phyloP scores from a whole-genome alignment of 2,888 invertebrate genomes.

The Apodemia zela region DNA sequence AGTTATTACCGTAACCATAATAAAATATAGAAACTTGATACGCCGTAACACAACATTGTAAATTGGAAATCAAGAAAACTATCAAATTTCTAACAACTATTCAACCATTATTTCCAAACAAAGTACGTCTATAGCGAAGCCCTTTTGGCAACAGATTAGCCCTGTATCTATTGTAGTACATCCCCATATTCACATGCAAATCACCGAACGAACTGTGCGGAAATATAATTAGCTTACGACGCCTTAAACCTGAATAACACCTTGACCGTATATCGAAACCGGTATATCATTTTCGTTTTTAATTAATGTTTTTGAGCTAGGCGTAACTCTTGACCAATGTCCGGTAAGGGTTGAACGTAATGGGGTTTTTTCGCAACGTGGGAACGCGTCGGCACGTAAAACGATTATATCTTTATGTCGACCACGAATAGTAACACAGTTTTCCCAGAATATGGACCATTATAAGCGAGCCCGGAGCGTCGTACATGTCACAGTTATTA shows the following conservation, averaged over 20 bases:
- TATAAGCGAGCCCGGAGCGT: conserved; percentile 63
- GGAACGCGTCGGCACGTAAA: conserved; percentile 55
- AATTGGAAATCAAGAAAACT: conserved; percentile 38
- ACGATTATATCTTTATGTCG: conserved; percentile 69
- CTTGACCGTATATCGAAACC: conserved; percentile 58
- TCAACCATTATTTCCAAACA: conserved; percentile 44
- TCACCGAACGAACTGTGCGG: conserved; percentile 71
- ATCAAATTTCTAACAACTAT: conserved; percentile 68
- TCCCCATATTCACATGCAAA: conserved; percentile 73
- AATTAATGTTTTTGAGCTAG: conserved; percentile 70
- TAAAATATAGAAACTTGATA: conserved; percentile 7
- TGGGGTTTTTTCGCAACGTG: conserved; percentile 67
- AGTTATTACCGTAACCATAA: conserved; percentile 2
- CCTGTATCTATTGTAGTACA: conserved; percentile 57
- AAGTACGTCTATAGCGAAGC: conserved; percentile 27
- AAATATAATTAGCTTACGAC: conserved; percentile 77
- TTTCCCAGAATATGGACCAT: conserved; percentile 74
- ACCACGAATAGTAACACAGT: conserved; percentile 53
- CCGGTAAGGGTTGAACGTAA: conserved; percentile 50
- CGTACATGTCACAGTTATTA: conserved; percentile 79
- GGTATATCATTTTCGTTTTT: conserved; percentile 64
- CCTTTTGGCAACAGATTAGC: conserved; percentile 54
- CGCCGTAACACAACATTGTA: conserved; percentile 1
- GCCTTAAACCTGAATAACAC: conserved; percentile 42
- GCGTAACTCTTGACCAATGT: conserved; percentile 67